phyloP scores from a whole-genome alignment of 1,140 invertebrate genomes.

The Neelides sp. region DNA sequence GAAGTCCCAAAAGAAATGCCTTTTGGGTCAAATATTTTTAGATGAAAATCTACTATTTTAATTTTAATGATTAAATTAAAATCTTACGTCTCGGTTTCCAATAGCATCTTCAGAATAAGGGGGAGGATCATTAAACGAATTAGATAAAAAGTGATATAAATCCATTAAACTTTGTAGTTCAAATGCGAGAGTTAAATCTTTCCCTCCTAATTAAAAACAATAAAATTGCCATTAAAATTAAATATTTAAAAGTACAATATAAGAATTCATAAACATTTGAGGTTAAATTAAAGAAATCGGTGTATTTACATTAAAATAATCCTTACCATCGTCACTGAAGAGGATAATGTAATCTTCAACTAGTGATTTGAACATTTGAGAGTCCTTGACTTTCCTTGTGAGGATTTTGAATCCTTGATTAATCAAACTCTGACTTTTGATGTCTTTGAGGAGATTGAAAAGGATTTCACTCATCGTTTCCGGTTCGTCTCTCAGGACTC shows the following conservation, averaged over 20 bases:
- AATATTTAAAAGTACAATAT: constrained; percentile 5
- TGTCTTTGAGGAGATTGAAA: constrained; percentile 49
- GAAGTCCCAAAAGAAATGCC: too few species aligned
- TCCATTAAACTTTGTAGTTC: constrained; percentile 18
- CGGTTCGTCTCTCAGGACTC: constrained; percentile 47
- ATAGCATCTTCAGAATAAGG: constrained; percentile 13
- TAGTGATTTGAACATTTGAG: constrained; percentile 40
- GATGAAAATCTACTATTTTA: too few species aligned
- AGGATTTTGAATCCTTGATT: constrained; percentile 59
- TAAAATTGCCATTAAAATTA: background rate
- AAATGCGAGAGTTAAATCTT: constrained; percentile 21
- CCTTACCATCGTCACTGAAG: constrained; percentile 36
- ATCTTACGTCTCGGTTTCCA: too few species aligned
- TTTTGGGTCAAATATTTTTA: too few species aligned
- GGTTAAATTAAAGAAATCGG: constrained; percentile 30
- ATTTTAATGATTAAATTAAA: too few species aligned
- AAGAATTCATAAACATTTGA: constrained; percentile 8
- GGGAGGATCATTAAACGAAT: constrained; percentile 11
- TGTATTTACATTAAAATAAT: too few species aligned
- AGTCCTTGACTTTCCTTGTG: constrained; percentile 46
- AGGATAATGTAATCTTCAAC: constrained; percentile 37
- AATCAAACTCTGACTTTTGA: constrained; percentile 59
- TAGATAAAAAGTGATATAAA: constrained; percentile 15
- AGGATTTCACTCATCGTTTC: constrained; percentile 40
- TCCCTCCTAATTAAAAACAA: constrained; percentile 16